These are phyloP conservation scores for Hydrozoanthus tunicans DNA, from an alignment of 64 coral and sea anemone genomes.

Conservation along the genomic window DNA sequence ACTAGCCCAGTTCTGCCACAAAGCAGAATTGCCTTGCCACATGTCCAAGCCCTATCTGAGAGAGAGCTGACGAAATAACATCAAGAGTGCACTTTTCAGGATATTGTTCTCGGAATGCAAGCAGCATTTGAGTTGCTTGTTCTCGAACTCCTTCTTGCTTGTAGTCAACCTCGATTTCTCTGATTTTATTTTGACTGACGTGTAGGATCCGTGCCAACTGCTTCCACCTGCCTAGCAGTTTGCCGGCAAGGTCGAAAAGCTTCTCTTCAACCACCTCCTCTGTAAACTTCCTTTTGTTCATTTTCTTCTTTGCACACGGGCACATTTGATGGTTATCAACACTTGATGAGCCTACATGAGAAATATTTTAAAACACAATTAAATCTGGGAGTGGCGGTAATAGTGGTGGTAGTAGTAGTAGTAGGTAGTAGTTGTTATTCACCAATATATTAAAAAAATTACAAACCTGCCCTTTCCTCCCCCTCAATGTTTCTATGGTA, in stretches of 20 bases:
- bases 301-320: conserved; percentile 68
- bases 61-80: conserved; percentile 58
- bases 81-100: conserved; percentile 71
- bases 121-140: conserved; percentile 83
- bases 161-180: conserved; percentile 83
- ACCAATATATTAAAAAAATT: not conserved
- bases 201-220: conserved; percentile 71
- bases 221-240: conserved; percentile 81
- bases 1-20: conserved; percentile 71
- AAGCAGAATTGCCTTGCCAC: conserved; percentile 76
- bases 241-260: conserved; percentile 63
- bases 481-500: conserved; percentile 20
- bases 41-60: conserved; percentile 58
- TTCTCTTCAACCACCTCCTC: conserved; percentile 69
- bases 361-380: not conserved
- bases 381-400: too few relatives aligned
- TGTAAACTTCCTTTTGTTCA: conserved; percentile 65
- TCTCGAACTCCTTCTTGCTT: conserved; percentile 78
- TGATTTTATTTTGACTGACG: conserved; percentile 65
- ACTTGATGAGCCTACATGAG: conserved; percentile 2
- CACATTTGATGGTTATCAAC: conserved; percentile 34
- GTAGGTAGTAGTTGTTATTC: not conserved
- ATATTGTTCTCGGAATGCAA: conserved; percentile 74
- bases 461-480: conserved; percentile 51
- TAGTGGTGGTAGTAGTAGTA: too few relatives aligned